A percentile compares a stretch with the other conserved stretches of the same genome.
Conservation (phyloP, 2,113 vertebrate genomes). For the Platycercus adscitus region DNA sequence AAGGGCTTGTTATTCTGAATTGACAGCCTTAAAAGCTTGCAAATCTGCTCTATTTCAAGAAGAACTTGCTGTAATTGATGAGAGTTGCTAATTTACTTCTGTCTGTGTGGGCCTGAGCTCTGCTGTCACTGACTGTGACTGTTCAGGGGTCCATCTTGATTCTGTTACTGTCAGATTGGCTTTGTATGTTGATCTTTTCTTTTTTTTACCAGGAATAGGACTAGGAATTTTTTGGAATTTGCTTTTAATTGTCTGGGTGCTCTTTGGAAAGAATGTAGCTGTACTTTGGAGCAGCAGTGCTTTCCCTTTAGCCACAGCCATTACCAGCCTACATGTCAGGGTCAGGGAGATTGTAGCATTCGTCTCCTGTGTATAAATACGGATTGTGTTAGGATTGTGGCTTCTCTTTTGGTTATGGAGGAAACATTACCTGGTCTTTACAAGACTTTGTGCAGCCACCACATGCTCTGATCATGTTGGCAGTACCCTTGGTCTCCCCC, state of each 20-base stretch:
- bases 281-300: background rate
- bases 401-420: background rate
- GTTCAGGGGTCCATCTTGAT: background rate
- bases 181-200: background rate
- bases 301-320: background rate
- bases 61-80: background rate
- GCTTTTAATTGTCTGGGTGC: background rate
- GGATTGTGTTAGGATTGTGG: background rate
- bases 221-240: background rate
- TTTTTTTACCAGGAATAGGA: background rate
- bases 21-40: background rate
- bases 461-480: accelerated
- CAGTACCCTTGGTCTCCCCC: background rate
- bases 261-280: background rate
- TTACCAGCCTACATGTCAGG: background rate
- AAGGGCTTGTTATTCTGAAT: background rate
- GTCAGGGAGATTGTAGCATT: background rate
- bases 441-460: background rate
- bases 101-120: background rate
- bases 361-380: background rate
- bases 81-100: background rate
- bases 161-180: background rate
- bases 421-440: background rate
- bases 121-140: background rate
- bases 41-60: background rate